A percentile compares a stretch with the other conserved stretches of the same genome.
These are phyloP conservation scores for Halisarca cf. caerulea DNA, from an alignment of 37 sponge, comb jelly and placozoan genomes.

Conservation along the genomic window DNA sequence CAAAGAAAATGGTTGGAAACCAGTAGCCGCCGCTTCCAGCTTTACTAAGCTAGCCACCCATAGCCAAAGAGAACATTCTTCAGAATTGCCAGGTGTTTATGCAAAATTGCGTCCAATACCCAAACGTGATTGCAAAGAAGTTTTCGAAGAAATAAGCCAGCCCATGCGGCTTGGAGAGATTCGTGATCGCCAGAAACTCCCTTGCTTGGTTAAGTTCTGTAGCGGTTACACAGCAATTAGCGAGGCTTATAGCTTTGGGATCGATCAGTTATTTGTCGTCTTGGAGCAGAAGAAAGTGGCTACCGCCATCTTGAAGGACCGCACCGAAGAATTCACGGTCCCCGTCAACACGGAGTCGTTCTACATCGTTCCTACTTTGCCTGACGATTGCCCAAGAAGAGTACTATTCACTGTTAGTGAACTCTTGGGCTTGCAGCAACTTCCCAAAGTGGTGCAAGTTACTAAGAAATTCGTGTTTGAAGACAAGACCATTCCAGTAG, in stretches of 20 bases:
- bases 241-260: not conserved
- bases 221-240: not conserved
- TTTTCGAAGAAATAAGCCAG: not conserved
- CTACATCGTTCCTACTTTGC: not conserved
- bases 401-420: not conserved
- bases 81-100: too few species aligned
- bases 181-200: not conserved
- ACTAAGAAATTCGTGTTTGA: not conserved
- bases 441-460: not conserved
- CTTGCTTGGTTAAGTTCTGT: not conserved
- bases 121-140: too few species aligned
- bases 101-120: too few species aligned
- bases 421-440: not conserved
- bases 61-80: too few species aligned
- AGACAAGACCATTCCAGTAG: not conserved
- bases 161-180: not conserved
- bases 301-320: not conserved
- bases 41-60: too few species aligned
- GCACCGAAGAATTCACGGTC: not conserved
- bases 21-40: too few species aligned
- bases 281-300: not conserved
- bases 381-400: not conserved
- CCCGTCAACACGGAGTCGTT: not conserved
- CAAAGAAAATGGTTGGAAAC: too few species aligned
- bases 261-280: conserved; percentile 15